phyloP scores from a whole-genome alignment of 2,113 vertebrate genomes.

The Macrotus californicus region DNA sequence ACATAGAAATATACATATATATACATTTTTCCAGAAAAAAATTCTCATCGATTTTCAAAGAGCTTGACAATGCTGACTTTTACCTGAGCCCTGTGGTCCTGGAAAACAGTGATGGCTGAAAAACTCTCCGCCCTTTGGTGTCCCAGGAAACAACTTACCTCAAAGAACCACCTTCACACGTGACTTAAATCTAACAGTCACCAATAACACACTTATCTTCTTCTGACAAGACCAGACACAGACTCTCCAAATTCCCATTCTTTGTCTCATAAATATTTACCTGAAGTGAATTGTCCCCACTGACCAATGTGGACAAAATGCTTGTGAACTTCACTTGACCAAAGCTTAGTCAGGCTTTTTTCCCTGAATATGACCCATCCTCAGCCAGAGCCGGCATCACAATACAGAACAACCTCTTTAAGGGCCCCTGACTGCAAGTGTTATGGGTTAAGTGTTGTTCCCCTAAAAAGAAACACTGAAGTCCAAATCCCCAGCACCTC shows the following conservation, averaged over 20 bases:
- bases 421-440: not conserved
- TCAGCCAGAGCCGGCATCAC: too few relatives aligned
- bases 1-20: not conserved
- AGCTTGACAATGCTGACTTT: not conserved
- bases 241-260: not conserved
- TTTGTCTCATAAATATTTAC: not conserved
- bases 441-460: not conserved
- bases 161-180: not conserved
- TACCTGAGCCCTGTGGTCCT: not conserved
- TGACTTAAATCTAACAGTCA: not conserved
- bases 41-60: not conserved
- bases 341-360: not conserved
- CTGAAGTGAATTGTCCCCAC: too few relatives aligned
- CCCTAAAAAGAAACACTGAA: too few relatives aligned
- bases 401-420: not conserved
- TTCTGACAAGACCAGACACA: not conserved
- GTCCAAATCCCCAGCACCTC: too few relatives aligned
- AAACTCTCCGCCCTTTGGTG: not conserved
- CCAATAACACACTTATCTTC: not conserved
- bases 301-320: not conserved
- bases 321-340: not conserved
- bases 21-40: not conserved
- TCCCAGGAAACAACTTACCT: not conserved
- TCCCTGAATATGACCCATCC: not conserved
- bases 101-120: not conserved